phyloP scores from a whole-genome alignment of 2,113 vertebrate genomes.

The Dendrocopos noguchii region DNA sequence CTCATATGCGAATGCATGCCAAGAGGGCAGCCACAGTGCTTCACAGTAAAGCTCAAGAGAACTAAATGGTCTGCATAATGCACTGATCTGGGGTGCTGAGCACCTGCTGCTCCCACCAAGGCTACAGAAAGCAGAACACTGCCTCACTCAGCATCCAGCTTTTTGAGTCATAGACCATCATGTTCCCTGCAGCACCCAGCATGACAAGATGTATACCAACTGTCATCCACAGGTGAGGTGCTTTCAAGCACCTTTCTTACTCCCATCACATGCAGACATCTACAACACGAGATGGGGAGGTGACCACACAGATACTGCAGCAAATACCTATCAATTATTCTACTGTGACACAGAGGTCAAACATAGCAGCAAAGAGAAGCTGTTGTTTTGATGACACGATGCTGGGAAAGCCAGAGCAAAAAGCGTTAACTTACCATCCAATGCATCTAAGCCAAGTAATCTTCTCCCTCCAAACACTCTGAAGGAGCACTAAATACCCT shows the following conservation, averaged over 20 bases:
- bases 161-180: rapidly evolving
- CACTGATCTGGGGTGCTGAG: neutral
- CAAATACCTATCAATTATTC: neutral
- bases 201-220: rapidly evolving
- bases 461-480: neutral
- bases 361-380: neutral
- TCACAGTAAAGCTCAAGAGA: neutral
- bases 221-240: neutral
- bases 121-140: neutral
- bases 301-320: neutral
- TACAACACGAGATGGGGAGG: rapidly evolving
- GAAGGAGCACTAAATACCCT: neutral
- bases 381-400: neutral
- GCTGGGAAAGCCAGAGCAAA: neutral
- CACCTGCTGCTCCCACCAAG: neutral
- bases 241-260: neutral
- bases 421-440: neutral
- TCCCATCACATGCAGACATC: neutral
- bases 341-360: neutral
- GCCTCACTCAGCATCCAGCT: neutral
- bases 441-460: neutral
- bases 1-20: neutral
- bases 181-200: neutral
- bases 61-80: neutral
- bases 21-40: neutral